A percentile compares a stretch with the other conserved stretches of the same genome.
Conservation (phyloP, 2,797 vertebrate genomes). For the Galagoides demidoff region DNA sequence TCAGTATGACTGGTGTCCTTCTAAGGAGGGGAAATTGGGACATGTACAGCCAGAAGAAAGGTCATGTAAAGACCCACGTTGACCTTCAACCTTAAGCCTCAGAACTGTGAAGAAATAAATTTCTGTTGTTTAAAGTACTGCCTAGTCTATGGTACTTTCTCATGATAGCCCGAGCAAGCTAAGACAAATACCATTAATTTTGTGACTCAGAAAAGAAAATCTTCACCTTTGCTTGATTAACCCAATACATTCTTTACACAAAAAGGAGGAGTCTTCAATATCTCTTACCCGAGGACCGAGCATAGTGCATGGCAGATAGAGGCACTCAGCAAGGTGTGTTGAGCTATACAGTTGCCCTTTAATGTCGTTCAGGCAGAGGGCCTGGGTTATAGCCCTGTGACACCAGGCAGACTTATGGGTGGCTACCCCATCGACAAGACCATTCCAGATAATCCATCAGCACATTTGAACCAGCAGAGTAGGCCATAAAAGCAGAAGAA, state of each 20-base stretch:
- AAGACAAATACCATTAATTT: neutral
- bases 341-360: rapidly evolving
- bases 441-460: neutral
- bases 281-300: neutral
- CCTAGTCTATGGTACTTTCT: neutral
- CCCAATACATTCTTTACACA: neutral
- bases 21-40: neutral
- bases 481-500: neutral
- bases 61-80: neutral
- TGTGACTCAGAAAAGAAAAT: neutral
- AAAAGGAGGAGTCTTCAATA: neutral
- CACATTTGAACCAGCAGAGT: neutral
- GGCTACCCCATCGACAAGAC: neutral
- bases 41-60: neutral
- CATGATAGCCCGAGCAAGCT: neutral
- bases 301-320: neutral
- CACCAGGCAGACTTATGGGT: neutral
- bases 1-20: neutral
- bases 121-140: neutral
- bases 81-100: neutral
- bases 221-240: neutral
- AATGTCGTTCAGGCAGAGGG: neutral
- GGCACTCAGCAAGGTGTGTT: rapidly evolving
- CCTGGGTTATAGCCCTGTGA: neutral
- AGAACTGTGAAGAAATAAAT: neutral